Conservation (phyloP, 2,888 invertebrate species). For the Hoplodrina ambigua region DNA sequence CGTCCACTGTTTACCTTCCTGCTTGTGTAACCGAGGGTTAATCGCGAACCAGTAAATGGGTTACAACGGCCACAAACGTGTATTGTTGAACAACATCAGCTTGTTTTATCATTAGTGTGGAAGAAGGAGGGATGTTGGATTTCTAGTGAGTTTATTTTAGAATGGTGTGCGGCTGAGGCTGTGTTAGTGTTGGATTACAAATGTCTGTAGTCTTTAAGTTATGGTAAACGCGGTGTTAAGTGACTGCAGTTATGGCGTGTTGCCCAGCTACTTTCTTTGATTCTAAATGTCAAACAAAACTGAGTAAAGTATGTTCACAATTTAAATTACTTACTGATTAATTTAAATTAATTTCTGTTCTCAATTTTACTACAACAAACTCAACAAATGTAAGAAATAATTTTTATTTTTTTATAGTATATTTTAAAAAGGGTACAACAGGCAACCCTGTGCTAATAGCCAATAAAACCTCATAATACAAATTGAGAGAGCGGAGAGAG, state of each 20-base stretch:
- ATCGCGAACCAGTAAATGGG: slow-evolving; percentile 68
- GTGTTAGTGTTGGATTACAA: slow-evolving; percentile 42
- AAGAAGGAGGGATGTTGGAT: slow-evolving; percentile 25
- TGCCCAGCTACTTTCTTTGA: slow-evolving; percentile 38
- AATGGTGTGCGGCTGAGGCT: slow-evolving; percentile 7
- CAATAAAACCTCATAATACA: slow-evolving; percentile 72
- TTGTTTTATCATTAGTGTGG: slow-evolving; percentile 38
- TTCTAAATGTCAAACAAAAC: slow-evolving; percentile 22
- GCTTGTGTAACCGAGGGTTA: slow-evolving; percentile 75
- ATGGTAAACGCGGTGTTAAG: slow-evolving; percentile 8
- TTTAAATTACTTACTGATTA: background rate
- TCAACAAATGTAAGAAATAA: background rate
- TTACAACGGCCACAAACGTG: slow-evolving; percentile 64
- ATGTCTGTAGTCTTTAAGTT: slow-evolving; percentile 20
- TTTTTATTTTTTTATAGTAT: background rate
- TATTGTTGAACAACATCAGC: slow-evolving; percentile 58
- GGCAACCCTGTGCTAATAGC: slow-evolving; percentile 69
- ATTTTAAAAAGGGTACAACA: background rate
- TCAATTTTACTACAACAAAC: background rate
- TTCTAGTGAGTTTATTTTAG: slow-evolving; percentile 41
- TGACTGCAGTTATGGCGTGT: slow-evolving; percentile 26
- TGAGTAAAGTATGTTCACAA: background rate
- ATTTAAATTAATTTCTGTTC: background rate
- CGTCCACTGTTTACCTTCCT: slow-evolving; percentile 80
- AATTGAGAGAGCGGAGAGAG: slow-evolving; percentile 73